Evolutionary conservation across 2,113 vertebrate species (phyloP), one percentile per base, ranked within the genome.

Genomic region (Brachirus orientalis): DNA sequence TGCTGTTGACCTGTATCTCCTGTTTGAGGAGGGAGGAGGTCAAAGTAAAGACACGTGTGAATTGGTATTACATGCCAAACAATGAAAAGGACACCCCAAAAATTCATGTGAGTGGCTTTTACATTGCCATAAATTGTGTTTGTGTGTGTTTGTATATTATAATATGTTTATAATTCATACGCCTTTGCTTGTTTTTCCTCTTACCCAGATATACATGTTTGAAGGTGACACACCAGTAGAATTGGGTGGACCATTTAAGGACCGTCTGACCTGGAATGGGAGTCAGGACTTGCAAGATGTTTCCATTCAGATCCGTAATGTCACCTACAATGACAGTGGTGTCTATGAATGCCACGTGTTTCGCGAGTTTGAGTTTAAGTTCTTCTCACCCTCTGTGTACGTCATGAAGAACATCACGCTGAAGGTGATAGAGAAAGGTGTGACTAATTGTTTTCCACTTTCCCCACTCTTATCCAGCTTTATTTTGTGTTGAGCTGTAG

Each of bases 1-100:
- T 95, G 95, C 97, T 94, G 86, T 88, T 99, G 14, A 94, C 94
- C 58, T 99, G 98, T 84, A 96, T 99, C 86, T 95, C 93, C 79
- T 99, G 98, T 79, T 91, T 98, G 95, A 97, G 90, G 87, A 95
- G 97, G 76, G 97, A 98, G 69, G 96, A 98, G 80, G 94, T 98
- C 55, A 92, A 84, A 19, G 89, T 95, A 63, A 91, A 46, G 60
- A 99, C 98, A 0, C 72, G 54, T 59, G 98, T 99, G 73, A 83
- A 94, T 8, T 99, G 98, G 98, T 97, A 86, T 92, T 97, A 94
- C 85, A 91, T 68, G 48, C 84, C 92, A 0, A 75, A 86, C 1
- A 83, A 89, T 48, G 90, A 92, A 80, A 3, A 67, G 46, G 7
- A 64, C 14, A 10, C 0, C 8, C 7, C 4, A 8, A 58, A n/a